phyloP scores from a whole-genome alignment of 2,113 vertebrate genomes.

The Pantherophis guttatus region DNA sequence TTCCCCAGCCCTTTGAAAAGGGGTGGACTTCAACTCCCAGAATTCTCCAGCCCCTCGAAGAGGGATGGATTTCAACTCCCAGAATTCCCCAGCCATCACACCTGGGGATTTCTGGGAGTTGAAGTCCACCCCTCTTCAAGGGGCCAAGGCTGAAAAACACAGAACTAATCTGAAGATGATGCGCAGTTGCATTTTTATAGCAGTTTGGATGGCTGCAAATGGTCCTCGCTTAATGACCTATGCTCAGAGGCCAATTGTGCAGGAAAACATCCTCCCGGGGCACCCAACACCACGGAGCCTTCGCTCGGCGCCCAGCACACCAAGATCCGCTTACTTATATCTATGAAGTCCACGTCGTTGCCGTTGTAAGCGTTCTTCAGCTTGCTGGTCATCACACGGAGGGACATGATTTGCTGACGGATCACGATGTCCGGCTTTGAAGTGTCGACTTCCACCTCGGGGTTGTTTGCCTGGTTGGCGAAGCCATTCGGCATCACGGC shows the following conservation, averaged over 20 bases:
- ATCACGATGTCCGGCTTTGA: constrained; percentile 88
- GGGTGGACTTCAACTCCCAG: no score
- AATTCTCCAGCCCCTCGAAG: no score
- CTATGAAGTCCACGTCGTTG: constrained; percentile 83
- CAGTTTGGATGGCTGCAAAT: no score
- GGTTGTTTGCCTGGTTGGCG: constrained; percentile 92
- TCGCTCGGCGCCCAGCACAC: fast-evolving
- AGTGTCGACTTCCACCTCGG: constrained; percentile 91
- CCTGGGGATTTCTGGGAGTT: neutral
- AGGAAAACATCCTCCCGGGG: neutral
- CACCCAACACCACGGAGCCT: neutral
- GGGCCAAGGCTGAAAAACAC: neutral
- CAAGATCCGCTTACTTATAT: constrained; percentile 74
- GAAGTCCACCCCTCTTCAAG: neutral
- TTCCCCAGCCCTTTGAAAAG: neutral
- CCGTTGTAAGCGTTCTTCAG: constrained; percentile 92
- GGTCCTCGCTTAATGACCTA: neutral
- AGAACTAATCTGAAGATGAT: neutral
- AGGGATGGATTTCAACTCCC: no score
- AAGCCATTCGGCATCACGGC: constrained; percentile 90
- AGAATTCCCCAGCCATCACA: neutral
- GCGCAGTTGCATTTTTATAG: neutral
- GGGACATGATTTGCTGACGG: constrained; percentile 85
- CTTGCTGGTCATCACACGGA: constrained; percentile 90
- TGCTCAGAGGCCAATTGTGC: neutral